Percentiles rank a stretch among this genome's conserved stretches.
Conservation (phyloP, 2,797 vertebrate genomes). For the Gymnodraco acuticeps region DNA sequence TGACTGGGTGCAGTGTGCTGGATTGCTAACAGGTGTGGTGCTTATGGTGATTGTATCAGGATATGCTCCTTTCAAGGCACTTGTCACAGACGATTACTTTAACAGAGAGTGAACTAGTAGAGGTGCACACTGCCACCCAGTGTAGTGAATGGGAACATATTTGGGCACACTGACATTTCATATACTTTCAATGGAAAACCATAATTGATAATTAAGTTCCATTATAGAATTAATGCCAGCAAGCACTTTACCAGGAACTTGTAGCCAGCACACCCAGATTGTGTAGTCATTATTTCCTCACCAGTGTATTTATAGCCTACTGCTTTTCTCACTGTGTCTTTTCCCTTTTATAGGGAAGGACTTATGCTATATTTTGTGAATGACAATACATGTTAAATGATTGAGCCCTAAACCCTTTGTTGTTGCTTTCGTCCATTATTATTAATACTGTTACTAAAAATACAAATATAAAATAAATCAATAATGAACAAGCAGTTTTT, state of each 20-base stretch:
- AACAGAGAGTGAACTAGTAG: neutral
- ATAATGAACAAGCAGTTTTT: too few species aligned
- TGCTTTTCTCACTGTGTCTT: neutral
- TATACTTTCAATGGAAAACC: neutral
- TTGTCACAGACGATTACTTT: slow-evolving; percentile 1
- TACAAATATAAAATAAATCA: too few species aligned
- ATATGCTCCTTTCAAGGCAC: slow-evolving; percentile 6
- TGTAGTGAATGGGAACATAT: slow-evolving; percentile 28
- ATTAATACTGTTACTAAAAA: too few species aligned
- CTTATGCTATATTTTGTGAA: neutral
- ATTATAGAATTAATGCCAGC: too few species aligned
- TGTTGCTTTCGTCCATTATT: too few species aligned
- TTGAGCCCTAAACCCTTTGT: neutral
- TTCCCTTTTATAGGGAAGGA: neutral
- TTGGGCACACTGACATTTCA: too few species aligned
- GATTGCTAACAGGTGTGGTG: slow-evolving; percentile 12
- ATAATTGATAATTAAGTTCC: neutral
- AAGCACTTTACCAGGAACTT: neutral
- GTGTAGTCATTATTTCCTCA: neutral
- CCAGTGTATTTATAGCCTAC: neutral
- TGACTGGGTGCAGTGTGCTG: neutral
- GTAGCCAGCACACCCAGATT: neutral
- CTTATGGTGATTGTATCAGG: neutral
- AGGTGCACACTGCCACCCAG: slow-evolving; percentile 66
- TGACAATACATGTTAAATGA: neutral